These are phyloP conservation scores for Bos indicus DNA, from an alignment of 2,113 vertebrate species.

Conservation along the genomic window DNA sequence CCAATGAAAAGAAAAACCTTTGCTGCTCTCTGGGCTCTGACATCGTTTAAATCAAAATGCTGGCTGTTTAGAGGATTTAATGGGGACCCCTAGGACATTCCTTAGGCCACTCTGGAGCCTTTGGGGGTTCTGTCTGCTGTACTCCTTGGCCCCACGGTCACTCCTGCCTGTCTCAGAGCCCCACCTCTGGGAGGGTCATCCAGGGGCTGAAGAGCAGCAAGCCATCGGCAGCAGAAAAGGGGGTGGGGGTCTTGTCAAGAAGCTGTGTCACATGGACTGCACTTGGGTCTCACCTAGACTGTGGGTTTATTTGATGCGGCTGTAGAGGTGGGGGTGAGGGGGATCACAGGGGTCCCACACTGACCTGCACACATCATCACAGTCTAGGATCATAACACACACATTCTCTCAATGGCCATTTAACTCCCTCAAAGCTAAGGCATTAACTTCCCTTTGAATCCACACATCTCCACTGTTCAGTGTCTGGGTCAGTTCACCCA, in stretches of 20 bases:
- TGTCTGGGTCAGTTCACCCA: neutral
- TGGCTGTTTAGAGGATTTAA: neutral
- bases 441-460: neutral
- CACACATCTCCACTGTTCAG: accelerated
- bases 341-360: neutral
- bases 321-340: neutral
- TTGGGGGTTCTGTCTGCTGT: too few relatives aligned
- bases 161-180: neutral
- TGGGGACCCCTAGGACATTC: neutral
- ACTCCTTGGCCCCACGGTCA: too few relatives aligned
- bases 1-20: neutral
- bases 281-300: neutral
- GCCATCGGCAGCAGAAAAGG: accelerated
- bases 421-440: neutral
- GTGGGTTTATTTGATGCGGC: neutral
- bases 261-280: neutral
- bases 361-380: neutral
- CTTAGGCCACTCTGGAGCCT: neutral
- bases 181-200: accelerated
- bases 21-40: neutral
- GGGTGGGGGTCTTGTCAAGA: neutral
- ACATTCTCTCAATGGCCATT: neutral
- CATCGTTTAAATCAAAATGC: neutral
- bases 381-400: neutral
- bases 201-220: neutral